A percentile compares a stretch with the other conserved stretches of the same genome.
phyloP scores from a whole-genome alignment of 2,888 invertebrate species.

The Mythimna lalbum region DNA sequence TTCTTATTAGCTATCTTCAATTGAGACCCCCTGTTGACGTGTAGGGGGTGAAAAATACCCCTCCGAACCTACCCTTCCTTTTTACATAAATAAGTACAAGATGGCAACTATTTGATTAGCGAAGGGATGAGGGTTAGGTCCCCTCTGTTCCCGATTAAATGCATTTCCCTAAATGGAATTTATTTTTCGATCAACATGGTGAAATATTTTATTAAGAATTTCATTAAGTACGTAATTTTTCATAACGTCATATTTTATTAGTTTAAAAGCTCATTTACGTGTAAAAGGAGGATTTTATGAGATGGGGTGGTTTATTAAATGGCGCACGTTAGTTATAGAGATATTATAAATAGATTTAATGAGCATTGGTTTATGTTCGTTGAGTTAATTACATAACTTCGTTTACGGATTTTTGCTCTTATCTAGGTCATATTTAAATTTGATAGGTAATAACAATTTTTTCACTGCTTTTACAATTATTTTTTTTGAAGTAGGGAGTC shows the following conservation, averaged over 20 bases:
- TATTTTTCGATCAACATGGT: constrained; percentile 75
- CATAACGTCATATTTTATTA: constrained; percentile 59
- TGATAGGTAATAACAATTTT: not conserved
- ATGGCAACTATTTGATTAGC: constrained; percentile 88
- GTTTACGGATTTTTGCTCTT: not conserved
- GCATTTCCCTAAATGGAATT: constrained; percentile 83
- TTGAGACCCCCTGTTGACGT: constrained; percentile 72
- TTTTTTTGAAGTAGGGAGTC: too few relatives aligned
- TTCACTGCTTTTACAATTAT: too few relatives aligned
- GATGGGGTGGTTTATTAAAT: constrained; percentile 44
- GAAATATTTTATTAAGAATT: constrained; percentile 76
- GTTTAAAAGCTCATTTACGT: constrained; percentile 58
- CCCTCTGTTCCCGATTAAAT: constrained; percentile 77
- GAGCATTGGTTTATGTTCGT: constrained; percentile 17
- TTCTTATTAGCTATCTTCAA: constrained; percentile 84
- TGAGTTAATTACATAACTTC: constrained; percentile 15
- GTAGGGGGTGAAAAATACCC: constrained; percentile 76
- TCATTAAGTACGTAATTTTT: constrained; percentile 68
- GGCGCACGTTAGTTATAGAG: constrained; percentile 33
- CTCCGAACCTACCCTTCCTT: constrained; percentile 66
- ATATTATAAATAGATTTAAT: constrained; percentile 47
- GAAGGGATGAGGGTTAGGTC: constrained; percentile 66
- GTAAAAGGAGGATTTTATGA: constrained; percentile 49
- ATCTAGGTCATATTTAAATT: constrained; percentile 4
- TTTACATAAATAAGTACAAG: constrained; percentile 79